Conservation (phyloP, 1,140 invertebrate genomes). For the Hyles vespertilio region DNA sequence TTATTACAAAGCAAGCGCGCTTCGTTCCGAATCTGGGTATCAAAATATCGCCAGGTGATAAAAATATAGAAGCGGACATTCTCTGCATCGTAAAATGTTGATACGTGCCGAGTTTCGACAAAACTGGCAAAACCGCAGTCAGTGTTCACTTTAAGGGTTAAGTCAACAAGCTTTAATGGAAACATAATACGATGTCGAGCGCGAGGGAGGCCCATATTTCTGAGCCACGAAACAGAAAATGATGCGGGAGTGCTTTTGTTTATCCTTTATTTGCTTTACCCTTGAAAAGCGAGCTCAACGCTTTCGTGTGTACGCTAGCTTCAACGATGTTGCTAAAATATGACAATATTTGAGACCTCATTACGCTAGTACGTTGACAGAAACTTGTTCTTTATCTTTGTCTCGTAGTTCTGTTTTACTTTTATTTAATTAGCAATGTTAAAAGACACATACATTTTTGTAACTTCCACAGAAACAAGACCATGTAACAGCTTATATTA, state of each 20-base stretch:
- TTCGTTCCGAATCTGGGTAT: conserved; percentile 25
- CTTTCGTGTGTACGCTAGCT: conserved; percentile 24
- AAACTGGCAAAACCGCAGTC: conserved; percentile 28
- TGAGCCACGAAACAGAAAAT: conserved; percentile 47
- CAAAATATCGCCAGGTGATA: conserved; percentile 44
- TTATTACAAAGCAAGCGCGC: conserved; percentile 33
- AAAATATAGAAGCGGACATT: conserved; percentile 47
- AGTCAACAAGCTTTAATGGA: conserved; percentile 62
- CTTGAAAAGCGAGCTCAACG: conserved; percentile 32
- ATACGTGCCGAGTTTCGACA: conserved; percentile 33
- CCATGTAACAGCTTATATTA: too few relatives aligned
- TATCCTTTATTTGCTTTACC: conserved; percentile 46
- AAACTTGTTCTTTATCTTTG: too few relatives aligned
- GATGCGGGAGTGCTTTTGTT: conserved; percentile 48
- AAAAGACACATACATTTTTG: too few relatives aligned
- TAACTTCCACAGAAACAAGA: too few relatives aligned
- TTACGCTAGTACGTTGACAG: too few relatives aligned
- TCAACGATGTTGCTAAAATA: conserved; percentile 3
- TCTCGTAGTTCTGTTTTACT: too few relatives aligned
- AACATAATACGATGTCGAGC: conserved; percentile 52
- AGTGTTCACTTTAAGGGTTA: conserved; percentile 45
- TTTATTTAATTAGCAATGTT: too few relatives aligned
- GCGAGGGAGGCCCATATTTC: conserved; percentile 45
- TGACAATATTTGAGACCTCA: too few relatives aligned
- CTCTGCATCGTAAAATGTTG: conserved; percentile 47